Base-by-base conservation (phyloP, 30 jellyfish, hydroid and myxozoan genomes). In the Aurelia coerulea region DNA sequence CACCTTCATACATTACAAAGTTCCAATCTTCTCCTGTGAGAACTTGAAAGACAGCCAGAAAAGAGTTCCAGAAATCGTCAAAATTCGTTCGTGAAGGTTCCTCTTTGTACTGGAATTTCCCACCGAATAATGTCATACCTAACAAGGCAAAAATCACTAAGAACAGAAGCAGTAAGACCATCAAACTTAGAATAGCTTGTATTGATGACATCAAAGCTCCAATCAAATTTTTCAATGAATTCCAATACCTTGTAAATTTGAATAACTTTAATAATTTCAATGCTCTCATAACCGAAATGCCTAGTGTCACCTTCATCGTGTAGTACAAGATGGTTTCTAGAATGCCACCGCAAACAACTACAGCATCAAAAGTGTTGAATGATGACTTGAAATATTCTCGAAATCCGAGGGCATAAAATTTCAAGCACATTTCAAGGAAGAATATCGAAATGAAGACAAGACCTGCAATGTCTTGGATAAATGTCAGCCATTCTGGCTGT, bases 61-160 rank as follows among this genome's bases (percentile, higher is more conserved):
- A 90, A 12, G 99, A 96, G 56, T 90, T 94, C 90, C 97, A 90
- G 81, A 94, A 94, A 62, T 94, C 99, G 72, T 94, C 97, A 37
- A 94, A 94, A 52, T 94, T 94, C 46, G 99, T 83, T 46, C 99
- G 79, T 12, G 97, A 87, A 19, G 96, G 97, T 29, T 73, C 87
- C 31, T 91, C 84, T 56, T 76, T 71, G 79, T 90, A 59, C 60
- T 96, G 92, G 62, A 94, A 94, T 33, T 97, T 94, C 13, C 99
- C 99, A 23, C 99, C 99, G 65, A 94, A 94, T 35, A 94, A 64
- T 50, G 95, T 97, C 99, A 94, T 94, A 52, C 99, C 99, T 35
- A 94, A 93, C 73, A 94, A 79, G n/a, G 99, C 99, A 54, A 89
- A 94, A 14, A 94, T 94, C 59, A 94, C 82, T 33, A 94, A 91